Evolutionary conservation across 2,888 invertebrate species (phyloP), one percentile per base, ranked within the genome.

Genomic region (Gymnocheta viridis): DNA sequence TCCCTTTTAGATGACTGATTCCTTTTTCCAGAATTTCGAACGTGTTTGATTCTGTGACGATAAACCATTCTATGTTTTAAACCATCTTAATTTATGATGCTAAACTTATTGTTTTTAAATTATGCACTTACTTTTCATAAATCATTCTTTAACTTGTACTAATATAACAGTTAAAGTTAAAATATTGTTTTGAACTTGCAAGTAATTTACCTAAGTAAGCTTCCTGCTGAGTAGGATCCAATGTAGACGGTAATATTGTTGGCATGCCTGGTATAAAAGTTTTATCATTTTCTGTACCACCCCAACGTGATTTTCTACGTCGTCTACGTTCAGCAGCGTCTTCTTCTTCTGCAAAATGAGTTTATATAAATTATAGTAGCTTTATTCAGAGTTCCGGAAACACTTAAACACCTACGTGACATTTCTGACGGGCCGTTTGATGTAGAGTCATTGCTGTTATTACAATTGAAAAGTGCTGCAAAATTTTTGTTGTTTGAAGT

Each of bases 231-330:
- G 98, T 97, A 89, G 96, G 96, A 87, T 97, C 96, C 90, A 99
- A 94, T 88, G 98, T 97, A 86, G 96, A 95, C 67, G 99, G 99
- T 90, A 99, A 94, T 88, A 98, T 98, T 47, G 99, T 99, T 81
- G 99, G 99, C 98, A 99, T 98, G 85, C 99, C 99, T 2, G 98
- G 98, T 92, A 99, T 99, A 93, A 98, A 98, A 35, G 98, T 98
- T 94, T 99, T 99, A 92, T 98, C 98, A 91, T 97, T 96, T 92
- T 98, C 98, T 87, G 95, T 95, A 88, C 97, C 98, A 89, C 96
- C 96, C 97, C 98, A 98, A 89, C 98, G 94, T 70, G 97, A 96
- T 86, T 95, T 95, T 82, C 95, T 95, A 86, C 89, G 89, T 0
- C 89, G 88, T 56, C 90, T 91, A 5, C 91, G 89, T 38, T 91